Conservation (phyloP, 2,113 vertebrate species). For the Empidonax traillii region DNA sequence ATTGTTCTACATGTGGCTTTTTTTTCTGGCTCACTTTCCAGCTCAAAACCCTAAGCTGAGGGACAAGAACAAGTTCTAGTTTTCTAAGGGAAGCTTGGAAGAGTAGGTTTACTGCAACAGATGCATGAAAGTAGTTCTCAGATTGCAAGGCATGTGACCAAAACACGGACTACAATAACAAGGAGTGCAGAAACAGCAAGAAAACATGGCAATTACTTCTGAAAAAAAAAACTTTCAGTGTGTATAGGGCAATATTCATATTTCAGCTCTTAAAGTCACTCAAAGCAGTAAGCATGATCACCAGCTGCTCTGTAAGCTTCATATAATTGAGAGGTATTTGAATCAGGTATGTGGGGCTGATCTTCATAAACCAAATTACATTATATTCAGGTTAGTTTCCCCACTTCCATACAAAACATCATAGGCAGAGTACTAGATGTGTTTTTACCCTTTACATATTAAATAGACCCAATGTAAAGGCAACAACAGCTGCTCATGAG, state of each 20-base stretch:
- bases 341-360: not conserved
- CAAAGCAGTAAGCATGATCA: not conserved
- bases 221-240: not conserved
- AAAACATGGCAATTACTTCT: conserved; percentile 3
- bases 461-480: conserved; percentile 18
- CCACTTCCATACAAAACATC: not conserved
- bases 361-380: not conserved
- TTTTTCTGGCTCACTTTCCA: conserved; percentile 31
- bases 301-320: not conserved
- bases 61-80: not conserved
- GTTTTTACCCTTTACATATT: conserved; percentile 25
- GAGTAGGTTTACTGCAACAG: not conserved
- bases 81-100: not conserved
- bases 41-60: not conserved
- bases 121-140: not conserved
- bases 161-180: not conserved
- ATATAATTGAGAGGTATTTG: not conserved
- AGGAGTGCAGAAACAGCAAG: not conserved
- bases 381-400: not conserved
- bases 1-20: not conserved
- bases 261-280: not conserved
- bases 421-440: not conserved
- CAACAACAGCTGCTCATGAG: conserved; percentile 44
- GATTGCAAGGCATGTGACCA: conserved; percentile 27
- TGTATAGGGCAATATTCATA: not conserved